Evolutionary conservation across 2,888 invertebrate species (phyloP).

Genomic region (Xestia sexstrigata): DNA sequence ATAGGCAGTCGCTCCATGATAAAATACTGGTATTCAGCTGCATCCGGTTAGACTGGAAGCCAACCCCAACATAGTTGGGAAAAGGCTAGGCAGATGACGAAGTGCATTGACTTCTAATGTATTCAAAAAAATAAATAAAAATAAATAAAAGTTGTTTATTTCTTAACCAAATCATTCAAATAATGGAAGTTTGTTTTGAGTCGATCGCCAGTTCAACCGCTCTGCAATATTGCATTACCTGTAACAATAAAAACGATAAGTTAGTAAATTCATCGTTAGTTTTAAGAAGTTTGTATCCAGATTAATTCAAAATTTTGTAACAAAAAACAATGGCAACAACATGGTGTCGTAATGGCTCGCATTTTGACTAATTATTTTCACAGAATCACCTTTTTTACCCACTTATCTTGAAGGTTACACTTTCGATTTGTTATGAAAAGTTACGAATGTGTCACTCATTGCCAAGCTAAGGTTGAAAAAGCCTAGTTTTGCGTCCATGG

Average conservation of each 20-base stretch:
- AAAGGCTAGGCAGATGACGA: too few species aligned
- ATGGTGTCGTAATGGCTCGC: constrained; percentile 4
- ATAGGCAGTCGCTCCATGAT: too few species aligned
- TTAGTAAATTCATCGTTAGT: background rate
- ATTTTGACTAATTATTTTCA: background rate
- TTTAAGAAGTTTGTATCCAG: background rate
- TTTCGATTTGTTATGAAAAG: constrained; percentile 8
- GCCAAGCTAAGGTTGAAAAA: background rate
- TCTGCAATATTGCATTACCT: constrained; percentile 28
- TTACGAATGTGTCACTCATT: constrained; percentile 1
- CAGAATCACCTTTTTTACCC: constrained; percentile 12
- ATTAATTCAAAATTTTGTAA: constrained; percentile 8
- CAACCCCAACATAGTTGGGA: too few species aligned
- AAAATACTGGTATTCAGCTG: too few species aligned
- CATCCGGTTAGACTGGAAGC: too few species aligned
- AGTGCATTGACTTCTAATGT: constrained; percentile 13
- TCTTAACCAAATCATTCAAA: too few species aligned
- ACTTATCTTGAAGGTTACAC: constrained; percentile 30
- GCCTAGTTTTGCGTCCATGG: background rate
- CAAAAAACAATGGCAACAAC: constrained; percentile 17
- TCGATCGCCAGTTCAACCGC: background rate
- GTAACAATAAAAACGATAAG: constrained; percentile 35
- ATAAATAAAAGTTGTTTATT: too few species aligned
- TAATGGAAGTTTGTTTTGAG: background rate
- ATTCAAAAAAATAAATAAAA: too few species aligned